Evolutionary conservation across 2,888 invertebrate species (phyloP), one percentile per base, ranked within the genome.

Genomic region (Panopea generosa): DNA sequence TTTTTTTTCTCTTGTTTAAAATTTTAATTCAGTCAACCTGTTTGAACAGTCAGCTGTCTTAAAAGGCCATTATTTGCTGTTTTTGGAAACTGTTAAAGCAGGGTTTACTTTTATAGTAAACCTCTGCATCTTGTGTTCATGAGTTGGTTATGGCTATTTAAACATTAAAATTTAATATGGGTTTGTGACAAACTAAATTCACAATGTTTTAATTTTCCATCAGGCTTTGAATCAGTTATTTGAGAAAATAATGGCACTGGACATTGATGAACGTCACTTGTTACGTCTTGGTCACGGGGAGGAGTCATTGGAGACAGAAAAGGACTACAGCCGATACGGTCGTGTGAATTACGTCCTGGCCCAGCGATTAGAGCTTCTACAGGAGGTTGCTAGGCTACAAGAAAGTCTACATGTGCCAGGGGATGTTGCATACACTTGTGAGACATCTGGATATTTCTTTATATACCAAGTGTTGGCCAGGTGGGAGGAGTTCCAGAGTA

Each of bases 251-350:
- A 99, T 99, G 93, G 97, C 96, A 1, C 93, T 99, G 73, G 99
- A 99, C 91, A 97, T 99, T 40, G 99, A 99, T 89, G 99, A 99
- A 92, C 94, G 99, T 0, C 99, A 99, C 94, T 94, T 99, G 79
- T 93, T 99, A 70, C 98, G 99, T 96, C 95, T 99, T 70, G 99
- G 99, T 88, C 99, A 99, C 88, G 99, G 99, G 16, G 99, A 99
- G 92, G 99, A 99, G 92, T 97, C 98, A 0, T 93, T 99, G 62
- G 99, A 99, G 93, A 99, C 99, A 0, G 99, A 99, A 91, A 99
- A 99, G 92, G 99, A 99, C 92, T 99, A 98, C 93, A 99, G 99
- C 90, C 95, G 97, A 93, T 99, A 99, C 92, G 99, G 99, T 0
- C 95, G 99, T 66, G 99, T 99, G 1, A 99, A 99, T 94, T 99